These are phyloP conservation scores for Schlechtendalia chinensis DNA, from an alignment of 1,140 invertebrate species.

Conservation along the genomic window DNA sequence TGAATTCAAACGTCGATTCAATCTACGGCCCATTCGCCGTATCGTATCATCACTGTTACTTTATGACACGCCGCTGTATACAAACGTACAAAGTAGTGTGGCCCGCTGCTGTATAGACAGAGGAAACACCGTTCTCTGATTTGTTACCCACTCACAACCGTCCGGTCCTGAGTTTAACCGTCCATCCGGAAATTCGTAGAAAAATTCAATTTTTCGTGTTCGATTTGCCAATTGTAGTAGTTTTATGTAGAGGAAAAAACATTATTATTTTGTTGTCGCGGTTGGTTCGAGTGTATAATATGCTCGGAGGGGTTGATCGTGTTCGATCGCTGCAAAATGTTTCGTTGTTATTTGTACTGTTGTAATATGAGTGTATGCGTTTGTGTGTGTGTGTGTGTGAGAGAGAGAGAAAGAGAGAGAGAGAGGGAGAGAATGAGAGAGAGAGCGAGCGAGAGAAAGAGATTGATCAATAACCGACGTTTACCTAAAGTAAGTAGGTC, in stretches of 20 bases:
- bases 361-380: background rate
- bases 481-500: slow-evolving; percentile 40
- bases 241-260: background rate
- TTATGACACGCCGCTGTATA: too few species aligned
- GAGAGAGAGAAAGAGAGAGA: slow-evolving; percentile 27
- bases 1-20: background rate
- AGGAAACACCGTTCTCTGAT: background rate
- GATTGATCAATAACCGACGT: slow-evolving; percentile 45
- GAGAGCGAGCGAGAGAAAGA: slow-evolving; percentile 16
- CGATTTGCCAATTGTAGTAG: background rate
- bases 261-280: too few species aligned
- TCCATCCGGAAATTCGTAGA: background rate
- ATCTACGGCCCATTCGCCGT: background rate
- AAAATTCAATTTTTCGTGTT: background rate
- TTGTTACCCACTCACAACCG: background rate
- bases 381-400: too few species aligned
- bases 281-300: background rate
- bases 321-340: background rate
- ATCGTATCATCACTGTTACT: background rate
- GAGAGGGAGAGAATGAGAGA: too few species aligned
- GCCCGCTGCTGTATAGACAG: background rate
- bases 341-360: background rate
- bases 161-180: background rate
- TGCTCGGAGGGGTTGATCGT: background rate
- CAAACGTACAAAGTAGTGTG: too few species aligned